Evolutionary conservation across 2,797 vertebrate genomes (phyloP), one percentile per base, ranked within the genome.

Genomic region (Cossypha caffra): DNA sequence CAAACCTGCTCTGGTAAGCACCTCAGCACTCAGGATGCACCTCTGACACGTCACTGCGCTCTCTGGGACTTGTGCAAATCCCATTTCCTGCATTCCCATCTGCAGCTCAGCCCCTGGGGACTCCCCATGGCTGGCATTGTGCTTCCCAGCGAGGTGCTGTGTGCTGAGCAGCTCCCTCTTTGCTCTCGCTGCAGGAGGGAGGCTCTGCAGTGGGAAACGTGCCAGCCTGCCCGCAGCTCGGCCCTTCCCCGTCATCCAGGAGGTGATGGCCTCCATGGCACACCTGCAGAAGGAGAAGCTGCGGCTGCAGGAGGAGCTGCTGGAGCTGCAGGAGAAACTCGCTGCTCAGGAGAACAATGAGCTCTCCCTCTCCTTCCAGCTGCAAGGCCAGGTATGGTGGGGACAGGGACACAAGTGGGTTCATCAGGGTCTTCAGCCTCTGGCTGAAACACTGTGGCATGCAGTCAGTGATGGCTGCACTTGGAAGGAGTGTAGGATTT

Each of bases 371-470:
- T 96, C 99, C 57, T 81, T 94, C 47, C 98, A 98, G 95, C 98
- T 99, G 90, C 98, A 97, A 97, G 97, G 96, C 96, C 98, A 99
- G 99, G 99, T 99, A 98, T 9, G 35, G 33, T 9, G 40, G 25
- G 67, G 62, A 42, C 15, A 28, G 10, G 7, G 38, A 29, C 11
- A 8, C 1, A 2, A 31, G 3, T 7, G 23, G 19, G 8, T 52
- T 17, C 0, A 0, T 33, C 4, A 9, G 25, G 26, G 28, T 63
- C 31, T 76, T 16, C 35, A 20, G 35, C 52, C 51, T 72, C 35
- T 87, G 57, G 26, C n/a, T 11, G 3, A 47, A 47, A 38, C 13
- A 1, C 47, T 5, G 14, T 42, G 35, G 59, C 21, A 26, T 14
- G 38, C 13, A 9, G 18, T 59, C 31, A 47, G 38, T 7, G 50